Base-by-base conservation (phyloP, 37 sponge, comb jelly and placozoan species). In the Agelas oroides region DNA sequence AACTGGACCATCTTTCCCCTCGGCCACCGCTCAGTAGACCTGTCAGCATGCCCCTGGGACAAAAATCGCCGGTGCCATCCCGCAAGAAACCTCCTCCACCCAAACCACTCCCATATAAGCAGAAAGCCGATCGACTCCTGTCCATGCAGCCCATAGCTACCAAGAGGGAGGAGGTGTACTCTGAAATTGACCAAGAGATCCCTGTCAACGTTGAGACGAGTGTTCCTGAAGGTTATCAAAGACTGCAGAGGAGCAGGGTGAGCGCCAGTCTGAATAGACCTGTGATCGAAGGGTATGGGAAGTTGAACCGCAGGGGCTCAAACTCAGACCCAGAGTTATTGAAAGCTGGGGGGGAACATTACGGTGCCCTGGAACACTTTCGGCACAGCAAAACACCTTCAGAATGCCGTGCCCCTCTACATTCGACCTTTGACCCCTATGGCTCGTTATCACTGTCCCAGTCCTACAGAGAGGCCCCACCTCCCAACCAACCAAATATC, bases 351-450 rank as follows among this genome's bases (percentile, higher is more conserved):
- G 75, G 15, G 24, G 11, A 2, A 55, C 58, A 5, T 8, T 71
- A 40, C 53, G 52, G 72, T 18, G 38, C 34, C 41, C 5, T 71
- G 52, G 37, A 71, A 6, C 72, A 71, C 5, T 16, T 25, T 19
- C 53, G 12, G 30, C 16, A 3, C 24, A 25, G 59, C 35, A 16
- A 36, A 1, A 12, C 3, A 2, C 8, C 56, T 19, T 8, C 19
- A 28, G 34, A 54, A 53, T 75, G 59, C 24, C 59, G 3, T 32
- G 8, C 2, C 30, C 6, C 62, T 27, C 59, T 20, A 57, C 65
- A n/a, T 65, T 33, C 81, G 25, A 58, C 28, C 5, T 80, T 80
- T 69, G 70, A 80, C 53, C 81, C 70, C 37, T 80, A 80, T 23
- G 81, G 81, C 18, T 54, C 81, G 1, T 56, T 80, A 27, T 52